A percentile compares a stretch with the other conserved stretches of the same genome.
Conservation (phyloP, 2,888 invertebrate genomes). For the Dichetophora obliterata region DNA sequence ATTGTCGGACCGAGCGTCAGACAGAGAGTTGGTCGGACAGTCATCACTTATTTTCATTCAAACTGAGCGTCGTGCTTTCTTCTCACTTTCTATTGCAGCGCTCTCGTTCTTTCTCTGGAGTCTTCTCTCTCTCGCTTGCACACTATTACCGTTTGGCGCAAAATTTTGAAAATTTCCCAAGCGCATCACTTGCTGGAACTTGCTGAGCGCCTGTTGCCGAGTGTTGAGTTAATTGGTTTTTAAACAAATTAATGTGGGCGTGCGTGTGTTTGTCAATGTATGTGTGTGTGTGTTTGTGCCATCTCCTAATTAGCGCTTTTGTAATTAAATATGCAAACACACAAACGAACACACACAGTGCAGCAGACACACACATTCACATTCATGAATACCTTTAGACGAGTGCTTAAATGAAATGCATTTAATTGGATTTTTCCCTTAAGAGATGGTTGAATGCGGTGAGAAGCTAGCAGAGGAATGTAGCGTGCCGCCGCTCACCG, state of each 20-base stretch:
- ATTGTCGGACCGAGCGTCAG: background rate
- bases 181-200: constrained; percentile 54
- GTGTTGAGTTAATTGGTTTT: constrained; percentile 68
- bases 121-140: constrained; percentile 33
- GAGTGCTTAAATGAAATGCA: constrained; percentile 37
- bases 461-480: constrained; percentile 45
- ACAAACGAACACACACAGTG: constrained; percentile 46
- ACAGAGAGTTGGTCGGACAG: constrained; percentile 1
- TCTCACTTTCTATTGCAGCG: constrained; percentile 19
- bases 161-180: constrained; percentile 26
- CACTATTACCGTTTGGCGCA: constrained; percentile 21
- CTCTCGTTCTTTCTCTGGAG: constrained; percentile 1
- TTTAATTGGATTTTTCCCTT: constrained; percentile 37
- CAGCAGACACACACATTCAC: constrained; percentile 40
- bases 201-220: constrained; percentile 65
- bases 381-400: constrained; percentile 28
- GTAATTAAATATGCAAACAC: constrained; percentile 67
- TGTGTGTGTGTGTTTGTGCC: constrained; percentile 52
- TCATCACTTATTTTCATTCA: background rate
- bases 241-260: constrained; percentile 69
- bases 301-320: constrained; percentile 69
- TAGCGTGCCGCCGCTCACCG: background rate
- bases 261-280: constrained; percentile 39
- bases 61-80: background rate
- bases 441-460: constrained; percentile 15